Percentiles rank a stretch among this genome's conserved stretches.
These are phyloP conservation scores for Lycocerus yunnanus DNA, from an alignment of 2,888 invertebrate species.

Conservation along the genomic window DNA sequence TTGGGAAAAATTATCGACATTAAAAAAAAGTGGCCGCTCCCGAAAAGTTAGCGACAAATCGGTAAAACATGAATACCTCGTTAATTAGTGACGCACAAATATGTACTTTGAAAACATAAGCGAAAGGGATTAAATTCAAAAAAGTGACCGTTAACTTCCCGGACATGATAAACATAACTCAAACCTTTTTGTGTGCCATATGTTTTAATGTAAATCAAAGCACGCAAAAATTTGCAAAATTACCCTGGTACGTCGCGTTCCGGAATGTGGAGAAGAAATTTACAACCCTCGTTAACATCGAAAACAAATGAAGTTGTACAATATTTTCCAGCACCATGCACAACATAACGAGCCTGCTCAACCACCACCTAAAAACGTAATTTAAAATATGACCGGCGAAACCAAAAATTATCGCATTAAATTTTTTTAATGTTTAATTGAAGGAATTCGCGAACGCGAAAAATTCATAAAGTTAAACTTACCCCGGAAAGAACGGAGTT, in stretches of 20 bases:
- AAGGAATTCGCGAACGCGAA: neutral
- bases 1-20: too few relatives aligned
- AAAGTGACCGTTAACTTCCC: neutral
- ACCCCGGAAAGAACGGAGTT: slow-evolving; percentile 12
- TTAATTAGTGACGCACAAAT: neutral
- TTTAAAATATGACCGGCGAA: neutral
- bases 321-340: neutral
- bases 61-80: too few relatives aligned
- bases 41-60: too few relatives aligned
- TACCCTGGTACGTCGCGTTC: neutral
- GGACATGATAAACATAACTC: neutral
- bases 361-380: neutral
- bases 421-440: neutral
- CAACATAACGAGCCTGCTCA: neutral
- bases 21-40: too few relatives aligned
- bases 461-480: slow-evolving; percentile 4
- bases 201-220: neutral
- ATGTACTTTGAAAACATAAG: too few relatives aligned
- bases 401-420: neutral
- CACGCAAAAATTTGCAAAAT: neutral
- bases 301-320: neutral
- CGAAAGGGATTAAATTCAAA: neutral
- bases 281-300: slow-evolving; percentile 3
- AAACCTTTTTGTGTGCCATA: neutral
- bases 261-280: slow-evolving; percentile 3